Base-by-base conservation (phyloP, 2,888 invertebrate genomes). In the Anaspis maculata region DNA sequence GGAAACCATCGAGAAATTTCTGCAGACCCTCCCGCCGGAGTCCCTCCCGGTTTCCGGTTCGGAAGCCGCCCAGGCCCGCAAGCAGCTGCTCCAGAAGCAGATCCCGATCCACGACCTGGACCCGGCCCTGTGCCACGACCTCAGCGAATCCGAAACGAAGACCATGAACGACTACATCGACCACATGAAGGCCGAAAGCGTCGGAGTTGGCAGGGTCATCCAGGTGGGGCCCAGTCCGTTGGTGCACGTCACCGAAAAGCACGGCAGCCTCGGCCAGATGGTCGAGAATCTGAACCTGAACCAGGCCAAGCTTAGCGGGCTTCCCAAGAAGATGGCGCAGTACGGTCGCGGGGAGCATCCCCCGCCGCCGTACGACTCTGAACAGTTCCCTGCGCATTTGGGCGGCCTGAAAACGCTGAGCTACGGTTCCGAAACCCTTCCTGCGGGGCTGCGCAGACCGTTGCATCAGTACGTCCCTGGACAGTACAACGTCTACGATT, bases 21-120 rank as follows among this genome's bases (percentile, higher is more conserved):
- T 66, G 3, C 58, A 68, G 44, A 68, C 71, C 49, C 61, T 87
- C 53, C 87, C 86, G 1, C 67, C 76, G 1, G 73, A 76, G 37
- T 72, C 83, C 52, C 75, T 88, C 27, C 90, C 90, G 2, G 79
- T 90, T 23, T 79, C 78, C 29, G 89, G 89, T 0, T 83, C 86
- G 24, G 75, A 74, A 41, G 90, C 88, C 15, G 89, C 89, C 1
- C 73, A 76, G 29, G 74, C 78, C 45, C 72, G 91, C 11, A 83
- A 84, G 46, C 83, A 85, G 35, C 79, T 87, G 51, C 70, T 91
- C 3, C 83, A 88, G 52, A 83, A 83, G 40, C 90, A 91, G 66
- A 73, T 90, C 34, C 89, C 89, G 7, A 74, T 83, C 2, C 88
- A 89, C 55, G 89, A 89, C 57, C 76, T 88, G 27, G 84, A 86